Base-by-base conservation (phyloP, 2,888 invertebrate genomes). In the Molorchus minor region DNA sequence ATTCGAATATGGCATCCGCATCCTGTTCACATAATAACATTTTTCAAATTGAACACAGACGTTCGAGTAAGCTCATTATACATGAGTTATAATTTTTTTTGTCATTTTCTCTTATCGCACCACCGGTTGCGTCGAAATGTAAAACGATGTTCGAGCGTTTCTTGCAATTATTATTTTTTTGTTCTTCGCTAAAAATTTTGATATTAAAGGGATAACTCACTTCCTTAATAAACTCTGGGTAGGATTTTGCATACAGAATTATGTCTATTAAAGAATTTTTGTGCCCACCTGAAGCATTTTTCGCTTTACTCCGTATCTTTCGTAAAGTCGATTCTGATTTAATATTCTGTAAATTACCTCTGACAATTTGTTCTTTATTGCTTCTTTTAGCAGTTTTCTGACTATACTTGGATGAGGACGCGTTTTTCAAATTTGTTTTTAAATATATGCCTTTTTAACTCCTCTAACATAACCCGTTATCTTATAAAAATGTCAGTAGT, bases 101-200 rank as follows among this genome's bases (percentile, higher is more conserved):
- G 3, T 12, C 40, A 17, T 7, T 43, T 13, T 20, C 4, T 13
- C 20, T 4, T 2, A 53, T 43, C 12, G 43, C 53, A 2, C 29
- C 16, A 15, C 55, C 46, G 36, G 55, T 55, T 10, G 55, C 45
- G 25, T 55, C 35, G 19, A 55, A 55, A 36, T 45, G 40, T 25
- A 55, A 12, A 5, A 55, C 25, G 21, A 2, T 2, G 13, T n/a
- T 10, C 7, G 46, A 55, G n/a, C 25, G 13, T 38, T 55, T 10
- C 3, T 36, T 46, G 13, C 45, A 8, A 5, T 21, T 10, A n/a
- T n/a, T n/a, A n/a, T n/a, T n/a, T n/a, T 44, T 16, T 44, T 44
- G 53, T 29, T 53, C 43, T 4, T 19, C 10, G 25, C 36, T 54
- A 21, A 56, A 56, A 12, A 56, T 40, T 40, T 47, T 56, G 1